These are phyloP conservation scores for Acromyrmex heyeri DNA, from an alignment of 1,140 invertebrate species.

Conservation along the genomic window DNA sequence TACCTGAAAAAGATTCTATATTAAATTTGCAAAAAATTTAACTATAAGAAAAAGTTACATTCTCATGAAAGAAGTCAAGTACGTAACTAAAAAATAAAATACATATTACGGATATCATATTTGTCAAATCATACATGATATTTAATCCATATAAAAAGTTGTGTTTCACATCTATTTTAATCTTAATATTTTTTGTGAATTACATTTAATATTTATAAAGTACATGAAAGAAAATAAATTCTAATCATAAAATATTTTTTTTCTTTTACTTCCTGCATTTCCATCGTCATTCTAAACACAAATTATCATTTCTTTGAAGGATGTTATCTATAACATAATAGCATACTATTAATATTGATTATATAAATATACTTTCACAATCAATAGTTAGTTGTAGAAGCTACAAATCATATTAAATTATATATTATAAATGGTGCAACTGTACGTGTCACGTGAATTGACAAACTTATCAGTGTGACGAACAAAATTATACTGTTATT, in stretches of 20 bases:
- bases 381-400: neutral
- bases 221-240: neutral
- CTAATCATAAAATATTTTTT: neutral
- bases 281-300: neutral
- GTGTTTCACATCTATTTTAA: neutral
- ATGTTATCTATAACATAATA: conserved; percentile 26
- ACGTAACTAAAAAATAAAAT: neutral
- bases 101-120: neutral
- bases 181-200: neutral
- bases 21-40: neutral
- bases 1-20: neutral
- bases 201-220: conserved; percentile 13
- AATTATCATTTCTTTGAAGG: neutral
- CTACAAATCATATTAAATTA: conserved; percentile 5
- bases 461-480: neutral
- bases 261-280: neutral
- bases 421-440: neutral
- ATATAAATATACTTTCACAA: conserved; percentile 38
- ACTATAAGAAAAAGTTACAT: neutral
- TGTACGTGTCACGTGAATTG: neutral
- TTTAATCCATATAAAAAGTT: neutral
- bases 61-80: neutral
- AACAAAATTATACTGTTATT: neutral
- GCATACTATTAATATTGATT: conserved; percentile 17
- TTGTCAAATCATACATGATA: neutral